Evolutionary conservation across 1,140 invertebrate species (phyloP).

Genomic region (Sesamia nonagrioides): DNA sequence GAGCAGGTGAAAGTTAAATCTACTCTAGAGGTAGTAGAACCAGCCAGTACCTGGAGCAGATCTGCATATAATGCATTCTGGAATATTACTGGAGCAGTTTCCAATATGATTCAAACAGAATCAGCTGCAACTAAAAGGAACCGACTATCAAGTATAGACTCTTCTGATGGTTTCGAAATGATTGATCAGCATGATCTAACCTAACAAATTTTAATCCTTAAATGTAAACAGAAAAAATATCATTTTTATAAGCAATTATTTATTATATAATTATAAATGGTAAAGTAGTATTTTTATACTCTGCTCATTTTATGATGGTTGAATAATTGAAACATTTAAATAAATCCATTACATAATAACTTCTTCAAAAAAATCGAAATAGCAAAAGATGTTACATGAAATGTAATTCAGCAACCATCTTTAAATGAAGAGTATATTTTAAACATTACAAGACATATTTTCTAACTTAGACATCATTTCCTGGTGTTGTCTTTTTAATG

Average conservation of each 20-base stretch:
- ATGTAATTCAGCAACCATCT: background rate
- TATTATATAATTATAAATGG: slow-evolving; percentile 19
- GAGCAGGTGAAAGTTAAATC: slow-evolving; percentile 68
- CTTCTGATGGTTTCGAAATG: slow-evolving; percentile 85
- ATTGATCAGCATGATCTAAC: slow-evolving; percentile 79
- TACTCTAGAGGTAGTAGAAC: slow-evolving; percentile 71
- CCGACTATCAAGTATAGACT: slow-evolving; percentile 75
- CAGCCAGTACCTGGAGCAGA: slow-evolving; percentile 71
- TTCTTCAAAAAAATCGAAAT: too few species aligned
- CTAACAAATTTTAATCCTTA: slow-evolving; percentile 54
- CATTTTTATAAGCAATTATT: slow-evolving; percentile 31
- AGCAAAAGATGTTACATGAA: too few species aligned
- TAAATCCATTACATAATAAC: too few species aligned
- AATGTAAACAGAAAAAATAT: slow-evolving; percentile 31
- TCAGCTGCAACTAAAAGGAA: slow-evolving; percentile 69
- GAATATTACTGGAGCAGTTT: slow-evolving; percentile 74
- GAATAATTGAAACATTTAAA: background rate
- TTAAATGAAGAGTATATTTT: slow-evolving; percentile 33
- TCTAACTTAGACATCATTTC: slow-evolving; percentile 82
- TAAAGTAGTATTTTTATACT: slow-evolving; percentile 33
- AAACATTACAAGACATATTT: slow-evolving; percentile 75
- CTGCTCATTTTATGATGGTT: background rate
- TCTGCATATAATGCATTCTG: slow-evolving; percentile 76
- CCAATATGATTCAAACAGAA: slow-evolving; percentile 74
- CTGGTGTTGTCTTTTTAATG: slow-evolving; percentile 83